Percentiles rank a stretch among this genome's conserved stretches.
These are phyloP conservation scores for Acanthochromis polyacanthus DNA, from an alignment of 2,113 vertebrate species.

Conservation along the genomic window DNA sequence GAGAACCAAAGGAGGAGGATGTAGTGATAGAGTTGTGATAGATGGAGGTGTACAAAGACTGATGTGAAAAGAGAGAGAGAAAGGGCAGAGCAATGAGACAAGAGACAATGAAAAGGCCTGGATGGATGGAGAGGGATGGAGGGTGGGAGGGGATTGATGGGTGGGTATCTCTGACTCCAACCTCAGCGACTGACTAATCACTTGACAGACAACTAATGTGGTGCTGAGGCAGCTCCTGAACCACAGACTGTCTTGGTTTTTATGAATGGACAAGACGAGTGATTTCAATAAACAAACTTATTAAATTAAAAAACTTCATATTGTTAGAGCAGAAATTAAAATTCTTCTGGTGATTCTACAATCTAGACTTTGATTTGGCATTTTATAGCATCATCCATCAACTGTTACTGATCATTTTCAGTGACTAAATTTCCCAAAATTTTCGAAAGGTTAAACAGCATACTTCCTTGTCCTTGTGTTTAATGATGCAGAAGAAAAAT, in stretches of 20 bases:
- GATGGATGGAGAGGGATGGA: constrained; percentile 43
- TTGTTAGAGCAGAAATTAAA: background rate
- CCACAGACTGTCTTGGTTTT: constrained; percentile 39
- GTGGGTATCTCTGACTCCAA: constrained; percentile 48
- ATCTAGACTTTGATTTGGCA: background rate
- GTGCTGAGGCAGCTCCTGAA: constrained; percentile 58
- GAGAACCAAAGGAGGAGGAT: constrained; percentile 24
- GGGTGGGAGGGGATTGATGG: constrained; percentile 35
- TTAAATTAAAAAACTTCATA: background rate
- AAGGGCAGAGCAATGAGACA: constrained; percentile 46
- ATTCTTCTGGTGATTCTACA: background rate
- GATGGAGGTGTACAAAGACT: constrained; percentile 42
- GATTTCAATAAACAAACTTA: constrained; percentile 10
- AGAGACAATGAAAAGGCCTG: constrained; percentile 43
- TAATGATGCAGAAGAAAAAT: too few relatives aligned
- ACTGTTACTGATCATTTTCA: too few relatives aligned
- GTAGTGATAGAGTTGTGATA: constrained; percentile 53
- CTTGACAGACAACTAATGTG: constrained; percentile 51
- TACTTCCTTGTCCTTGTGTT: too few relatives aligned
- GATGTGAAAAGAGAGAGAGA: constrained; percentile 36
- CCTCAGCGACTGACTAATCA: constrained; percentile 55
- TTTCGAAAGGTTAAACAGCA: too few relatives aligned
- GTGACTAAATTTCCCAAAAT: too few relatives aligned
- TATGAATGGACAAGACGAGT: constrained; percentile 17
- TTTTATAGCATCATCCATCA: too few relatives aligned